Conservation (phyloP, 2,888 invertebrate species). For the Trachelus iudaicus region DNA sequence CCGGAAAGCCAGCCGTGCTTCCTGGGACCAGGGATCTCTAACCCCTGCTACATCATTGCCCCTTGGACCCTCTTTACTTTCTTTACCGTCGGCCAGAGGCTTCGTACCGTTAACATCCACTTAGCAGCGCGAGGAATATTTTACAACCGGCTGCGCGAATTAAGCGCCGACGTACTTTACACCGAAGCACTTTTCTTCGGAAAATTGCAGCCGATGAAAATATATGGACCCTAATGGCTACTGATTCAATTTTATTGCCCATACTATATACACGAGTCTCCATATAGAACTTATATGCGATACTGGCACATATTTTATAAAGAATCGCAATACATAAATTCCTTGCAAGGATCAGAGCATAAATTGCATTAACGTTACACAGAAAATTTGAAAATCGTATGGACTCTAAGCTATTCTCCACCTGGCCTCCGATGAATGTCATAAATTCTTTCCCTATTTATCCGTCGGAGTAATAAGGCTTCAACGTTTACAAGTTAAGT, state of each 20-base stretch:
- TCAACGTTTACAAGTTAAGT: neutral
- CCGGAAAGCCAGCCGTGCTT: neutral
- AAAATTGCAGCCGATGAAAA: neutral
- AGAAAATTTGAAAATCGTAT: neutral
- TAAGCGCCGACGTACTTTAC: neutral
- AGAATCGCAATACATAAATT: neutral
- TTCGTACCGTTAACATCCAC: constrained; percentile 5
- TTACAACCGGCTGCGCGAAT: neutral
- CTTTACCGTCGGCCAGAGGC: neutral
- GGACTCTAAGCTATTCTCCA: neutral
- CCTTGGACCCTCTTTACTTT: neutral
- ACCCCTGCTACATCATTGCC: neutral
- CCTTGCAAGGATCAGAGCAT: too few relatives aligned
- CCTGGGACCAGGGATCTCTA: neutral
- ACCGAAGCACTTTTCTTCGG: neutral
- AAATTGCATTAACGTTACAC: too few relatives aligned
- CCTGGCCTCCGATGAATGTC: neutral
- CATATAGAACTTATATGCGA: neutral
- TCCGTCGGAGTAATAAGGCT: neutral
- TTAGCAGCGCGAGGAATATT: constrained; percentile 1
- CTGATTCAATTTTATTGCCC: neutral
- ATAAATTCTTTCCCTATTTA: neutral
- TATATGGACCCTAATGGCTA: neutral
- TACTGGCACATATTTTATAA: neutral
- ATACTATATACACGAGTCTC: neutral